Percentiles rank a stretch among this genome's conserved stretches.
These are phyloP conservation scores for Baronia brevicornis DNA, from an alignment of 2,888 invertebrate genomes.

Conservation along the genomic window DNA sequence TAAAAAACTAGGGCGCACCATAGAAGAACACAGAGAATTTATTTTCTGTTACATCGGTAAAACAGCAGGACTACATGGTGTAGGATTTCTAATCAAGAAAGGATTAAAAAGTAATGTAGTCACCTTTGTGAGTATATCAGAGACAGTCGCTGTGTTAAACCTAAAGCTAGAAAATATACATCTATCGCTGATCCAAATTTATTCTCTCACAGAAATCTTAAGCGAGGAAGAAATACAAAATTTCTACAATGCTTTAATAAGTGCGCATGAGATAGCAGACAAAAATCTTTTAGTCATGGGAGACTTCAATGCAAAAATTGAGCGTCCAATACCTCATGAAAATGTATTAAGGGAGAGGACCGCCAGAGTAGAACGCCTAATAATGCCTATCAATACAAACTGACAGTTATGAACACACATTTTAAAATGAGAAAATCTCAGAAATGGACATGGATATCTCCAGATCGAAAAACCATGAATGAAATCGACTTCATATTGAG, in stretches of 20 bases:
- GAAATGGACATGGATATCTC: background rate
- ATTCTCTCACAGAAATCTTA: background rate
- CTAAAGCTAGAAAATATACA: background rate
- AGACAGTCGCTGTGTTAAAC: background rate
- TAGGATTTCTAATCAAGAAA: constrained; percentile 16
- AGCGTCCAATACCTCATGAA: background rate
- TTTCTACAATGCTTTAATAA: constrained; percentile 6
- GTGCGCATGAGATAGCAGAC: background rate
- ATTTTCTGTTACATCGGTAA: constrained; percentile 12
- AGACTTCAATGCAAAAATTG: constrained; percentile 9
- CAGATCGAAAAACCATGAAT: constrained; percentile 1
- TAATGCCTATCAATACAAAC: background rate
- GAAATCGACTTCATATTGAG: constrained; percentile 5
- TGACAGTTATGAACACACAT: background rate
- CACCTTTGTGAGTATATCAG: background rate
- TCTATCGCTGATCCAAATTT: constrained; percentile 8
- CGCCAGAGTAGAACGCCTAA: background rate
- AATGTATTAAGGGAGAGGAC: background rate
- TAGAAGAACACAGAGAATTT: constrained; percentile 9
- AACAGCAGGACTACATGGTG: constrained; percentile 15
- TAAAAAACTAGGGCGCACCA: constrained; percentile 7
- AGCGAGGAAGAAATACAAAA: constrained; percentile 2
- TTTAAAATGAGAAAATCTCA: background rate
- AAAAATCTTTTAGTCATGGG: constrained; percentile 5
- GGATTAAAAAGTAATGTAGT: constrained; percentile 5